Base-by-base conservation (phyloP, 2,113 vertebrate genomes). In the Sinocyclocheilus grahami region DNA sequence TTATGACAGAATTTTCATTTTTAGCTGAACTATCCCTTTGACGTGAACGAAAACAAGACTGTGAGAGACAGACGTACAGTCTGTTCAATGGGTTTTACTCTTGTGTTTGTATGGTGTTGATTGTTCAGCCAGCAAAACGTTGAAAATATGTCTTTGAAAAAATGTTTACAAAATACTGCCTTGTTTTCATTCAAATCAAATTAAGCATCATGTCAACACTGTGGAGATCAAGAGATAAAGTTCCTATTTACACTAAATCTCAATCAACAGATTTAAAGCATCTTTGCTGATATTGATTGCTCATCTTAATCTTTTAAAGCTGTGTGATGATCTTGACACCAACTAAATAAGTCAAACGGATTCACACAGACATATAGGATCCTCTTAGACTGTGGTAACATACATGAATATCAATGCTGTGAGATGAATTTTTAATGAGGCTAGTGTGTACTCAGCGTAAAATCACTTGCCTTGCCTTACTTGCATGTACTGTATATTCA, bases 241-340 rank as follows among this genome's bases (percentile, higher is more conserved):
- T 3, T 78, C 18, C 42, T 67, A 24, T 78, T 46, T 63, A 42
- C 37, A 48, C 14, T 60, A 22, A 74, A 75, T 20, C n/a, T 11
- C 51, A 14, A 33, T 55, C 82, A 75, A 42, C 27, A 14, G 27
- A 39, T 39, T 60, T 69, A 72, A 48, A 78, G n/a, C 37, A 71
- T 48, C 30, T 71, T 33, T 72, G 65, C 55, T 24, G 16, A 22
- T 42, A 77, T 51, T 53, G 30, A 33, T 33, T 33, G 30, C 30
- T 33, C 5, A n/a, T 18, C 18, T 69, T 78, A 71, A 87, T 39
- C 86, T 60, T 82, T 75, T 75, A 81, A 86, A 74, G 10, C 69
- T 10, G 55, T 27, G 10, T 48, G 12, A 42, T 63, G 51, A n/a
- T 8, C 71, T 75, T 86, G 33, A 72, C 69, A 82, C 78, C 72